Percentiles rank a stretch among this genome's conserved stretches.
Evolutionary conservation across 2,113 vertebrate species (phyloP).

Genomic region (Blennius ocellaris): DNA sequence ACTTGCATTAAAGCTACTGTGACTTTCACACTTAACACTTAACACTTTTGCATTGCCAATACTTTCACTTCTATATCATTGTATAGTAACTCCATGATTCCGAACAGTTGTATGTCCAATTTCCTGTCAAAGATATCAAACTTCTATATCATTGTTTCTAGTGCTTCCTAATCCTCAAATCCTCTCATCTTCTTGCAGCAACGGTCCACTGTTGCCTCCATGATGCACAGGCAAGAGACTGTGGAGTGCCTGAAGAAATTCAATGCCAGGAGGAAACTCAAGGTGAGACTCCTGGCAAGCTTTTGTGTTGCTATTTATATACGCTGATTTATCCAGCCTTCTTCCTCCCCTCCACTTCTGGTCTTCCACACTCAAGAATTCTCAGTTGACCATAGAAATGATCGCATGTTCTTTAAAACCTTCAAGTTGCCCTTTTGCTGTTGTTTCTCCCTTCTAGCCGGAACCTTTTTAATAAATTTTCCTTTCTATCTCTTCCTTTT

Average conservation of each 20-base stretch:
- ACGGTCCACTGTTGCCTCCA: constrained; percentile 98
- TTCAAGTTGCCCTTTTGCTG: constrained; percentile 38
- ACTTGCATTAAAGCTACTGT: background rate
- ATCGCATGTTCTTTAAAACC: constrained; percentile 41
- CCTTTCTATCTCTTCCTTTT: constrained; percentile 44
- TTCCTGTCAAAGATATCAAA: too few relatives aligned
- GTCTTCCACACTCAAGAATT: constrained; percentile 15
- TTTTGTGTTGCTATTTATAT: constrained; percentile 41
- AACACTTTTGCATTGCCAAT: background rate
- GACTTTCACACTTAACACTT: background rate
- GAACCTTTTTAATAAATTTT: constrained; percentile 59
- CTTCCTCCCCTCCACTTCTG: background rate
- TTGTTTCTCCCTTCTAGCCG: constrained; percentile 40
- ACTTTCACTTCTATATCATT: background rate
- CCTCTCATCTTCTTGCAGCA: constrained; percentile 83
- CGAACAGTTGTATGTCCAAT: too few relatives aligned
- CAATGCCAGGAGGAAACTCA: constrained; percentile 96
- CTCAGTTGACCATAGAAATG: constrained; percentile 29
- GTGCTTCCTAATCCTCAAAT: constrained; percentile 33
- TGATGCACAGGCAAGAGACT: constrained; percentile 99
- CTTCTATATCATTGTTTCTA: constrained; percentile 22
- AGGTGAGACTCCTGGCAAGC: constrained; percentile 81
- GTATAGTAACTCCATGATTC: too few relatives aligned
- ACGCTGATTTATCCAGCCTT: constrained; percentile 27
- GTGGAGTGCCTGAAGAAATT: constrained; percentile 99